phyloP scores from a whole-genome alignment of 2,797 vertebrate genomes.

The Prionace glauca region DNA sequence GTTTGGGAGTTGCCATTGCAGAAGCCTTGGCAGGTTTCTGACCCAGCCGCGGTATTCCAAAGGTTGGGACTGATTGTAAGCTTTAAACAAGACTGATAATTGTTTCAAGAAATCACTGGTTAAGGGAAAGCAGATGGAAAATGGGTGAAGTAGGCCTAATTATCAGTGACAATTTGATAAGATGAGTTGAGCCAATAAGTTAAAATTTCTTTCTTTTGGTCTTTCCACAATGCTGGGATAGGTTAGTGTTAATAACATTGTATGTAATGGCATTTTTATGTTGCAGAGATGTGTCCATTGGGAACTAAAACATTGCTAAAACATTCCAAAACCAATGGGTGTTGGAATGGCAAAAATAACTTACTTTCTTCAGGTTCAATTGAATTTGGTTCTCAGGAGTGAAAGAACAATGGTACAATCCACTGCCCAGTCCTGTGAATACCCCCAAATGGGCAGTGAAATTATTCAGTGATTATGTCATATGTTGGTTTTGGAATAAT shows the following conservation, averaged over 20 bases:
- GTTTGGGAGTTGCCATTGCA: not conserved
- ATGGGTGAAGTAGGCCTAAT: not conserved
- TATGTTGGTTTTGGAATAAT: not conserved
- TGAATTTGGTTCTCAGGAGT: not conserved
- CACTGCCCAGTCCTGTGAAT: not conserved
- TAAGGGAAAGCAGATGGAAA: not conserved
- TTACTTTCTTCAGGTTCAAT: not conserved
- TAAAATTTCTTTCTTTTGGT: not conserved
- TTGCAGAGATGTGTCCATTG: no score
- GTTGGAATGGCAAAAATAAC: not conserved
- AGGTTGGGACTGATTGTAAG: not conserved
- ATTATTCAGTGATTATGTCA: not conserved
- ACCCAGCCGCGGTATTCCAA: not conserved
- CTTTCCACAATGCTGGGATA: not conserved
- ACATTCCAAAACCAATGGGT: not conserved
- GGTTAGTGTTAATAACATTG: not conserved
- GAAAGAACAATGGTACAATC: not conserved
- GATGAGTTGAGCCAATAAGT: not conserved
- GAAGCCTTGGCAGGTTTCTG: not conserved
- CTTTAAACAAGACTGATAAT: not conserved
- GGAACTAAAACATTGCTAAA: not conserved
- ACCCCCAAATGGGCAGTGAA: not conserved
- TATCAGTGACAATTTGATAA: not conserved
- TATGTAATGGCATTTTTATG: not conserved
- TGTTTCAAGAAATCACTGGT: not conserved